Evolutionary conservation across 2,888 invertebrate species (phyloP), one percentile per base, ranked within the genome.

Genomic region (Eugnorisma glareosa): DNA sequence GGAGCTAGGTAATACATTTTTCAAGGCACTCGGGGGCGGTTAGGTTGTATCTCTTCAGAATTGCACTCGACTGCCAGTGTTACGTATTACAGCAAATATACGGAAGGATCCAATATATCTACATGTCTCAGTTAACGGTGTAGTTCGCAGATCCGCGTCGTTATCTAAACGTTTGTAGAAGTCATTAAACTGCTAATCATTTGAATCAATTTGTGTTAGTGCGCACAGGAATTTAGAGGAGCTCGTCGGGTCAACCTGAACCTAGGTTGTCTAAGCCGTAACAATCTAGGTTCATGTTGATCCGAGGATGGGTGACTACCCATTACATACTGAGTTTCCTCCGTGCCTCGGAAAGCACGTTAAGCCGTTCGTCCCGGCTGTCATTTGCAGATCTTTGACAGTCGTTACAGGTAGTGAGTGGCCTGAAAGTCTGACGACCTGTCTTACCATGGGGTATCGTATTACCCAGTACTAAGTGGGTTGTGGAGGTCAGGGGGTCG

Each of bases 1-100:
- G 81, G 77, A 77, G 87, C 77, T 75, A 66, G 75, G 61, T 91
- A 90, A 92, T 93, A 91, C 90, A 93, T 94, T 93, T 94, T 93
- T 92, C 92, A 94, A 93, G 91, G 89, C 89, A 88, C 90, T 89
- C 87, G 79, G 84, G 83, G 77, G 87, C 73, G 86, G 88, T 88
- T 86, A 85, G 84, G 85, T 90, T 90, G 91, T 90, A 90, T 93
- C 90, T 92, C 89, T 85, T 86, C 86, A 87, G 89, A 91, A 92
- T 90, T 91, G 92, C 92, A 89, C 89, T 90, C 77, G 86, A 80
- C 88, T 86, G 79, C 75, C 84, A 86, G 79, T 81, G 88, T 85
- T 86, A 88, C 83, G 83, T 89, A 87, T 87, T 85, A 88, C 84
- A 81, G 81, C 83, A 88, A 89, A 88, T 86, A 86, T 87, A 86